These are phyloP conservation scores for Ennomos fuscantarius DNA, from an alignment of 2,888 invertebrate genomes.

Conservation along the genomic window DNA sequence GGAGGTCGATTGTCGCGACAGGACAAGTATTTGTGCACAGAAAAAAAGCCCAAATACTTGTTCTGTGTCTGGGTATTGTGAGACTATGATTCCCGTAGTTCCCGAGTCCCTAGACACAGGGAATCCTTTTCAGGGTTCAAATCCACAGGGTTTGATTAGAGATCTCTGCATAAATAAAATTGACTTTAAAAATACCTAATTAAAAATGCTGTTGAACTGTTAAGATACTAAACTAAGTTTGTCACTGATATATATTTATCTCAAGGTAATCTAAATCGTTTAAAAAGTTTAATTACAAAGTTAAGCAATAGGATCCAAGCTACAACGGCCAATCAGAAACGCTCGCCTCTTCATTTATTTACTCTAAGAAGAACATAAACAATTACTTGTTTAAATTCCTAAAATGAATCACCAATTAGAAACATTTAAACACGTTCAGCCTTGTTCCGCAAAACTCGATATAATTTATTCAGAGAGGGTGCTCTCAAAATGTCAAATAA, in stretches of 20 bases:
- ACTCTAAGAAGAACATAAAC: slow-evolving; percentile 9
- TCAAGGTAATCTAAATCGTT: not conserved
- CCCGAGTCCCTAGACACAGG: too few relatives aligned
- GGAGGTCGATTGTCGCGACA: too few relatives aligned
- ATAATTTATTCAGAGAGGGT: slow-evolving; percentile 29
- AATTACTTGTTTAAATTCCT: slow-evolving; percentile 22
- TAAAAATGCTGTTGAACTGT: too few relatives aligned
- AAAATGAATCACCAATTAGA: slow-evolving; percentile 29
- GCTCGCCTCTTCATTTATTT: slow-evolving; percentile 4
- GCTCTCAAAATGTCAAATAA: slow-evolving; percentile 29
- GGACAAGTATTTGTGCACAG: too few relatives aligned
- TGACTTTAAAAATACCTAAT: too few relatives aligned
- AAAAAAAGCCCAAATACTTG: too few relatives aligned
- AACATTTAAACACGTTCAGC: slow-evolving; percentile 27
- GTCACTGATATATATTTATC: too few relatives aligned
- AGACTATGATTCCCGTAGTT: too few relatives aligned
- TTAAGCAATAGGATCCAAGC: not conserved
- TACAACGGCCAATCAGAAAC: not conserved
- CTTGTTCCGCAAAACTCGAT: slow-evolving; percentile 23
- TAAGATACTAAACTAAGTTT: too few relatives aligned
- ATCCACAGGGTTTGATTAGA: slow-evolving; percentile 8
- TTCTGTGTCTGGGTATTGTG: too few relatives aligned
- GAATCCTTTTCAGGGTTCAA: too few relatives aligned
- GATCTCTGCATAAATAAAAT: not conserved
- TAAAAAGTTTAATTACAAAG: slow-evolving; percentile 2